Evolutionary conservation across 2,113 vertebrate genomes (phyloP), one percentile per base, ranked within the genome.

Genomic region (Gadus chalcogrammus): DNA sequence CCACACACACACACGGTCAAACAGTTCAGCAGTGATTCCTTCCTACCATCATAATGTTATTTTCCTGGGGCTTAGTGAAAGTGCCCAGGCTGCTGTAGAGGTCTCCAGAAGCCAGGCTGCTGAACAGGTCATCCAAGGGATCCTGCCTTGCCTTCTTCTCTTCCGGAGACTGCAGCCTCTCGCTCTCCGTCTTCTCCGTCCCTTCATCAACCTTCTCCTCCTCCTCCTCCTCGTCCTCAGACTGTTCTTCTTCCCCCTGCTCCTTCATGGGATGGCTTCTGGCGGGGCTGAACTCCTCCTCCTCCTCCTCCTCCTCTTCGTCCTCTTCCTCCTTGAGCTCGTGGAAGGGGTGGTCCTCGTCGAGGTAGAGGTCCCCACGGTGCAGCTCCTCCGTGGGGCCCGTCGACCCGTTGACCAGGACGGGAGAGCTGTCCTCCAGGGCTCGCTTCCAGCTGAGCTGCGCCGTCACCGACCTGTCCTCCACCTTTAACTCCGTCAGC

Each of bases 361-460:
- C 70, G 31, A 77, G 80, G 59, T 81, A 82, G 65, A 58, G 81
- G 61, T 88, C 85, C 65, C 22, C 69, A 60, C 72, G 82, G 42
- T 79, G 65, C 22, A 69, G 75, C 63, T 87, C 84, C 60, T 80
- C 74, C 16, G 53, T 17, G 31, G 82, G 63, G 7, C 82, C 88
- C 0, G 53, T 64, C 17, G 88, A 81, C 60, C 97, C 95, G 3
- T 92, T 92, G 70, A 98, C 92, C 78, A 98, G 90, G 74, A 96
- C 91, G 11, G 96, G 93, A 56, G 89, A 90, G 73, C 85, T 76
- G 64, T 88, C 89, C 24, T 94, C 92, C 15, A 94, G 84, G 52
- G 93, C 93, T 78, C 85, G 90, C 78, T 92, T 92, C 95, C 97
- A 97, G 79, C 84, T 93, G n/a, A 93, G 88, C 72, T 94, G 91